Evolutionary conservation across 2,888 invertebrate genomes (phyloP), one percentile per base, ranked within the genome.

Genomic region (Macrostomum cliftonense): DNA sequence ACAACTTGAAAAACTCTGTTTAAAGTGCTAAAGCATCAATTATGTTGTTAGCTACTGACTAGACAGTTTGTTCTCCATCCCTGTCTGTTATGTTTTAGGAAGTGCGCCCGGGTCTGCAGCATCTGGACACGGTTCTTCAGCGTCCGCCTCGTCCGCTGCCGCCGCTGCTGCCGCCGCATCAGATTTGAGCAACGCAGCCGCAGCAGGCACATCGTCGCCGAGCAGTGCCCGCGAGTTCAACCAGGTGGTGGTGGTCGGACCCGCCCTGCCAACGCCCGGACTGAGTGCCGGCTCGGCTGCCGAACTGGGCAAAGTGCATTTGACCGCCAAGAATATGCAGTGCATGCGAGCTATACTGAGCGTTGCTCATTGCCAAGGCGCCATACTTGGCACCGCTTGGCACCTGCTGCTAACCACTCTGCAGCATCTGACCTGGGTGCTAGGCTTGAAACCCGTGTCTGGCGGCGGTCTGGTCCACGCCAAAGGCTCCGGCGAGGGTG

Each of bases 161-260:
- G 9, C 28, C 5, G 28, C 28, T 4, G 28, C 5, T 7, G 28
- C 28, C 28, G 28, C 28, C 4, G 28, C 28, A 4, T 7, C 37
- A 9, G 36, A 38, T 39, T 16, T 38, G 14, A 1, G 19, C 13
- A 37, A 46, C 14, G 16, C 42, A 43, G 14, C 42, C 42, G 12
- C 20, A 36, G 43, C 16, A 47, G 38, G 20, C 43, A 14, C n/a
- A 48, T 17, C 17, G 5, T 49, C 48, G 17, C 19, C 14, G 14
- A 19, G 37, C 21, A 64, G 64, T 37, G 56, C 58, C 14, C 54
- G 60, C 13, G 63, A 64, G 68, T 74, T 83, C 28, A 88, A 86
- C 63, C 93, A 95, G 73, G 88, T 95, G 54, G 89, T 95, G 42
- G 93, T 89, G 56, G 89, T 95, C 53, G 95, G 95, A 20, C 89